Conservation (phyloP, 2,113 vertebrate genomes). For the Todiramphus saurophagus region DNA sequence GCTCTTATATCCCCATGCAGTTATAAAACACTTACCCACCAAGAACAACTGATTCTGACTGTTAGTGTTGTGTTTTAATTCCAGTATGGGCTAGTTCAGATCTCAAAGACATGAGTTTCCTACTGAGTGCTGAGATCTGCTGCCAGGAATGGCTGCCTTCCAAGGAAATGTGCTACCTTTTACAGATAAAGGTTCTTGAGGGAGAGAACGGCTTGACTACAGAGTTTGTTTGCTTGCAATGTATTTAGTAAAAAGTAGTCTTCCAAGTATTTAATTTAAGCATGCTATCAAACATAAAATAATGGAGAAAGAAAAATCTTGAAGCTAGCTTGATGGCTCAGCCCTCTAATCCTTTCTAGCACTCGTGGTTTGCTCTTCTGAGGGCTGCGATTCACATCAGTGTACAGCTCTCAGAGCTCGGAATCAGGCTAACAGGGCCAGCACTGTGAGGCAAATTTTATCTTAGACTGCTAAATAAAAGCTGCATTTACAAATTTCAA, state of each 20-base stretch:
- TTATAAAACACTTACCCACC: conserved; percentile 64
- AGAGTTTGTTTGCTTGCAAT: neutral
- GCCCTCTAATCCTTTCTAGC: conserved; percentile 12
- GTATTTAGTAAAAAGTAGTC: conserved; percentile 26
- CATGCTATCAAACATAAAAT: neutral
- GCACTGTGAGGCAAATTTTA: neutral
- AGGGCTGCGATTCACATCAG: neutral
- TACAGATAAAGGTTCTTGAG: conserved; percentile 35
- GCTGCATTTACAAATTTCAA: neutral
- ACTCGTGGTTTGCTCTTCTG: neutral
- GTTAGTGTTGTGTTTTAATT: conserved; percentile 59
- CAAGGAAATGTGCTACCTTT: conserved; percentile 47
- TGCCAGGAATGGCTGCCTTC: conserved; percentile 47
- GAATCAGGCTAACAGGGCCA: neutral
- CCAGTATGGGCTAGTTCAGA: conserved; percentile 24
- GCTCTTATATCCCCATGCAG: conserved; percentile 39
- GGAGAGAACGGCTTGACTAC: neutral
- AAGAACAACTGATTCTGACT: conserved; percentile 60
- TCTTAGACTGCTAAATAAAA: neutral
- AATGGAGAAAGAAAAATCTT: neutral
- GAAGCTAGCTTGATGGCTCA: neutral
- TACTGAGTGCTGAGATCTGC: conserved; percentile 38
- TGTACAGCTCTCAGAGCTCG: neutral
- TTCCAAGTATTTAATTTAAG: conserved; percentile 35
- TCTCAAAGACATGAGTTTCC: conserved; percentile 40